Evolutionary conservation across 2,113 vertebrate species (phyloP).

Genomic region (Psilopogon haemacephalus): DNA sequence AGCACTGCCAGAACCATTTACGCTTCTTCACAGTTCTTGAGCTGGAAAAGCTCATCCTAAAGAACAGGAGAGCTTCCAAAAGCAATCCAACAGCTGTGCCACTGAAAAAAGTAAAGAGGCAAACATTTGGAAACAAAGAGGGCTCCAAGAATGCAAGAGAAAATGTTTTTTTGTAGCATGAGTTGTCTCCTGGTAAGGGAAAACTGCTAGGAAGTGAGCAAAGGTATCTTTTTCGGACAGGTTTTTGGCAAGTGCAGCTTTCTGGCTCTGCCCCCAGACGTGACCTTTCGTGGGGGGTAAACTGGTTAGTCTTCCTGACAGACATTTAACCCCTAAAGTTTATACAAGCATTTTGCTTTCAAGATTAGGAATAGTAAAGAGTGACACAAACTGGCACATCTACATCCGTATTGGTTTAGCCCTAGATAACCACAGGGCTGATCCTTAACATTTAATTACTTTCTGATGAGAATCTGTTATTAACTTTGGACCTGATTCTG

Average conservation of each 20-base stretch:
- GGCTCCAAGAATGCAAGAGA: neutral
- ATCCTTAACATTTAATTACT: neutral
- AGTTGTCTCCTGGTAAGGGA: neutral
- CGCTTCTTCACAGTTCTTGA: neutral
- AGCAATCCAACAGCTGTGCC: neutral
- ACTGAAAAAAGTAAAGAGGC: neutral
- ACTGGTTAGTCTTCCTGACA: neutral
- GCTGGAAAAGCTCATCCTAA: neutral
- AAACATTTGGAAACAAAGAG: neutral
- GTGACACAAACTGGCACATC: neutral
- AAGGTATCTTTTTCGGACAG: neutral
- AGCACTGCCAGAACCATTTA: conserved; percentile 1
- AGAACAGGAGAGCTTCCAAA: neutral
- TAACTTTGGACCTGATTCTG: neutral
- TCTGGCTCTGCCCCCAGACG: neutral
- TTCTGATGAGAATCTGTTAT: neutral
- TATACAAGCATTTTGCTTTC: neutral
- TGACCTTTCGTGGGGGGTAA: neutral
- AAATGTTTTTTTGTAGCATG: neutral
- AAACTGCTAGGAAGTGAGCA: neutral
- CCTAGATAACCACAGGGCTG: neutral
- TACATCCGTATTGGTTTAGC: neutral
- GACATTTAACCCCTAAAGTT: neutral
- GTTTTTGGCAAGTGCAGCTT: neutral
- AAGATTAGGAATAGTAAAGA: neutral